These are phyloP conservation scores for Edolisoma coerulescens DNA, from an alignment of 2,113 vertebrate genomes.

Conservation along the genomic window DNA sequence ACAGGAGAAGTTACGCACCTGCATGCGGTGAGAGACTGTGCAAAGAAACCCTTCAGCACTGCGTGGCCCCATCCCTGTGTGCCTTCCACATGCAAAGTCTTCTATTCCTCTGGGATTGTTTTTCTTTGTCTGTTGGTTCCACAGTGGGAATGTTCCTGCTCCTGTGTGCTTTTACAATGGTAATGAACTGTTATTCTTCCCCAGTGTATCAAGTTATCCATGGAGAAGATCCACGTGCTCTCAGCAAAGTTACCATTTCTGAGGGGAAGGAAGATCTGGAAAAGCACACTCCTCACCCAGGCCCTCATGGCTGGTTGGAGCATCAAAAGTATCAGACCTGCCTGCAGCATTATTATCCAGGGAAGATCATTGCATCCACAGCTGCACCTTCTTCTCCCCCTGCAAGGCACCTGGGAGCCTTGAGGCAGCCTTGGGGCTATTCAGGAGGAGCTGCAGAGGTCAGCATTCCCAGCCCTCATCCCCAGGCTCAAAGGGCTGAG, in stretches of 20 bases:
- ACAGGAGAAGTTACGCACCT: not conserved
- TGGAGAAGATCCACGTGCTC: accelerated
- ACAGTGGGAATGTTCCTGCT: not conserved
- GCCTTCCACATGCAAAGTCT: not conserved
- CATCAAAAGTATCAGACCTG: not conserved
- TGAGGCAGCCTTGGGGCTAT: not conserved
- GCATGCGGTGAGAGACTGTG: not conserved
- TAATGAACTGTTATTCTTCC: not conserved
- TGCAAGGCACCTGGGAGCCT: not conserved
- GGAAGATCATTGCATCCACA: not conserved
- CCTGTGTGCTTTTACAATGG: not conserved
- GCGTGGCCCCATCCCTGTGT: not conserved
- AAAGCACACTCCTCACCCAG: not conserved
- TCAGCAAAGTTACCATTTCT: not conserved
- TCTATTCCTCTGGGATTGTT: not conserved
- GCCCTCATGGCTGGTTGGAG: not conserved
- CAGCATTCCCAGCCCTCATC: not conserved
- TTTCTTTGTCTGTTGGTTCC: not conserved
- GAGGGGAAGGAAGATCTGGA: not conserved
- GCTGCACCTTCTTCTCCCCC: not conserved
- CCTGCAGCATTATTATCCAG: not conserved
- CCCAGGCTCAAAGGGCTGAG: not conserved
- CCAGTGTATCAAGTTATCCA: not conserved
- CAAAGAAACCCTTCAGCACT: not conserved
- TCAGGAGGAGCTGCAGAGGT: not conserved